These are phyloP conservation scores for Apantesis nais DNA, from an alignment of 2,888 invertebrate genomes.

Conservation along the genomic window DNA sequence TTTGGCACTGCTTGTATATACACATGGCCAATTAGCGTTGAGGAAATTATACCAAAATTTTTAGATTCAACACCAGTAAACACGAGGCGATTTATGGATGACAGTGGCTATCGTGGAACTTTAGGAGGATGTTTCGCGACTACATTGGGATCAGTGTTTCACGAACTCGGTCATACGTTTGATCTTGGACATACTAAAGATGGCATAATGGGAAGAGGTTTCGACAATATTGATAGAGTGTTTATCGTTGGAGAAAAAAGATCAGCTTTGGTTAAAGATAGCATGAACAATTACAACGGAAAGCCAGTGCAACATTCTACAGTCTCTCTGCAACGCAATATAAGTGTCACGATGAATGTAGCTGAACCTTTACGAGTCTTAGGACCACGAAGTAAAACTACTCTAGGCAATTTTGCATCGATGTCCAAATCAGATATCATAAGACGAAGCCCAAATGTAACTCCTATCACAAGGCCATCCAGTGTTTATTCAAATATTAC, in stretches of 20 bases:
- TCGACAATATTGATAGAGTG: conserved; percentile 92
- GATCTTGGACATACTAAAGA: conserved; percentile 96
- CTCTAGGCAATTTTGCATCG: conserved; percentile 82
- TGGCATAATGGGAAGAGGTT: conserved; percentile 97
- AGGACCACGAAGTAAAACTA: conserved; percentile 83
- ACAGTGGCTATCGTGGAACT: conserved; percentile 95
- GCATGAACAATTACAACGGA: conserved; percentile 85
- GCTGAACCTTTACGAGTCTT: conserved; percentile 82
- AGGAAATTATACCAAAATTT: conserved; percentile 87
- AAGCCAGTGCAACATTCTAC: conserved; percentile 88
- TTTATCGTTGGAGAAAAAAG: conserved; percentile 88
- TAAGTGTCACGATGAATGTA: conserved; percentile 87
- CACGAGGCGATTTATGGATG: conserved; percentile 92
- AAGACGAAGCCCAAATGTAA: conserved; percentile 80
- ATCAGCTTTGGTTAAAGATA: conserved; percentile 76
- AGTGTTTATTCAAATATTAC: conserved; percentile 81
- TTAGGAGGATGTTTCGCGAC: conserved; percentile 95
- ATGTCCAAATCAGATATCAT: conserved; percentile 78
- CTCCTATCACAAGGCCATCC: conserved; percentile 82
- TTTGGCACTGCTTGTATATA: conserved; percentile 96
- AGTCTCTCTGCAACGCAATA: conserved; percentile 85
- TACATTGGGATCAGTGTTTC: conserved; percentile 95
- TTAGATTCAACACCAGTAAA: conserved; percentile 88
- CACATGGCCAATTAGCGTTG: conserved; percentile 92
- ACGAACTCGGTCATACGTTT: conserved; percentile 97